Conservation (phyloP, 2,888 invertebrate species). For the Cordylochernes scorpioides region DNA sequence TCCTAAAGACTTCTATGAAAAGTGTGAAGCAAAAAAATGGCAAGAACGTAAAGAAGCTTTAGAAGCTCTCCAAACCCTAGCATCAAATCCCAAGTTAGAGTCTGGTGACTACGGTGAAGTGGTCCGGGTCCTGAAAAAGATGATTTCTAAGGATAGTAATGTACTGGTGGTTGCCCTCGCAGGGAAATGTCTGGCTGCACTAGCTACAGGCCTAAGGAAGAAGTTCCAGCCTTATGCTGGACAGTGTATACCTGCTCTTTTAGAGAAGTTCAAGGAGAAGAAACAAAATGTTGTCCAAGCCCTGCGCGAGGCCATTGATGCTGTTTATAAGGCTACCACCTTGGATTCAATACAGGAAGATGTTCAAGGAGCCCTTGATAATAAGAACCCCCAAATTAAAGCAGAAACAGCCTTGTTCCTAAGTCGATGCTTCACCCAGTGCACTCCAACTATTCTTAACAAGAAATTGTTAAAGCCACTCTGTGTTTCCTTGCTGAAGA, state of each 20-base stretch:
- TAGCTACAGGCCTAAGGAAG: slow-evolving; percentile 62
- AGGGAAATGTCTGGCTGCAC: slow-evolving; percentile 46
- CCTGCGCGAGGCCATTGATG: slow-evolving; percentile 50
- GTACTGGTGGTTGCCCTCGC: slow-evolving; percentile 69
- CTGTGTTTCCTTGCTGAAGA: slow-evolving; percentile 44
- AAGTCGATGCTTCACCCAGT: slow-evolving; percentile 49
- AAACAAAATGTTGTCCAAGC: slow-evolving; percentile 65
- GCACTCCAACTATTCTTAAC: slow-evolving; percentile 48
- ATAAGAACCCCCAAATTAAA: slow-evolving; percentile 71
- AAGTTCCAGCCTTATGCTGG: slow-evolving; percentile 58
- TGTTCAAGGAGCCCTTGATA: slow-evolving; percentile 51
- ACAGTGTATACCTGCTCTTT: slow-evolving; percentile 36
- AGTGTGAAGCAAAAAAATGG: slow-evolving; percentile 85
- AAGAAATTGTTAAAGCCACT: slow-evolving; percentile 70
- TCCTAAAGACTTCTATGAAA: slow-evolving; percentile 83
- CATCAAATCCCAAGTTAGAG: slow-evolving; percentile 51
- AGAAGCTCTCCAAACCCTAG: slow-evolving; percentile 49
- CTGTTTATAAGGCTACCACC: slow-evolving; percentile 31
- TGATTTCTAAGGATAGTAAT: slow-evolving; percentile 77
- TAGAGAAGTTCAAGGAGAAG: slow-evolving; percentile 95
- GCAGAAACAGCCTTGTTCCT: slow-evolving; percentile 60
- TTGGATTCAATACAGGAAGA: slow-evolving; percentile 33
- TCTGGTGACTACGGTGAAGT: slow-evolving; percentile 75
- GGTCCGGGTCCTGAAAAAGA: slow-evolving; percentile 57
- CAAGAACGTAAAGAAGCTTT: slow-evolving; percentile 76